A percentile compares a stretch with the other conserved stretches of the same genome.
Conservation (phyloP, 2,888 invertebrate species). For the Girardia tigrina region DNA sequence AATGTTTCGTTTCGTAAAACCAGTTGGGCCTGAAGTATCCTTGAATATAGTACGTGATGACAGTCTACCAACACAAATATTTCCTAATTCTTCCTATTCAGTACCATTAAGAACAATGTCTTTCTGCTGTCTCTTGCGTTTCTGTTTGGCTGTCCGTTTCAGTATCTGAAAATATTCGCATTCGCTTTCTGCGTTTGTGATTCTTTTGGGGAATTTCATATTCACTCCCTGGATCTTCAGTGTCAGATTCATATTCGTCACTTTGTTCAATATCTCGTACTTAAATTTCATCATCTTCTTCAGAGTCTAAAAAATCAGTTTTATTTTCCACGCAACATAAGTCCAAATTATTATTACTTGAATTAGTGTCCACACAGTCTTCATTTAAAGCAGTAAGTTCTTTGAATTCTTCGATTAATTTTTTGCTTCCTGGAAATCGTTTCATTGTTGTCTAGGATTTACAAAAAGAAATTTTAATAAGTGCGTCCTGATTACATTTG, state of each 20-base stretch:
- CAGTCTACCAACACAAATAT: not conserved
- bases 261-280: not conserved
- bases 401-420: not conserved
- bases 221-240: not conserved
- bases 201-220: constrained; percentile 1
- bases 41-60: not conserved
- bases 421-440: not conserved
- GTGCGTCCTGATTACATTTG: no score
- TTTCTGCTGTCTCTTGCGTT: constrained; percentile 4
- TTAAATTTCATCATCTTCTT: not conserved
- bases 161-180: constrained; percentile 23
- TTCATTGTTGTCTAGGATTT: not conserved
- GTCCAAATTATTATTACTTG: constrained; percentile 6
- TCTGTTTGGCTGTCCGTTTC: not conserved
- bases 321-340: not conserved
- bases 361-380: constrained; percentile 1
- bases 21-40: not conserved
- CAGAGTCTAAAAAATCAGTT: not conserved
- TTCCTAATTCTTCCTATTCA: not conserved
- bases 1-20: not conserved
- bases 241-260: not conserved
- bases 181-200: constrained; percentile 6
- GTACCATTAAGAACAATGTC: not conserved
- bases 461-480: no score
- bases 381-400: constrained; percentile 6